Percentiles rank a stretch among this genome's conserved stretches.
phyloP scores from a whole-genome alignment of 2,888 invertebrate genomes.

The Heteromyza rotundicornis region DNA sequence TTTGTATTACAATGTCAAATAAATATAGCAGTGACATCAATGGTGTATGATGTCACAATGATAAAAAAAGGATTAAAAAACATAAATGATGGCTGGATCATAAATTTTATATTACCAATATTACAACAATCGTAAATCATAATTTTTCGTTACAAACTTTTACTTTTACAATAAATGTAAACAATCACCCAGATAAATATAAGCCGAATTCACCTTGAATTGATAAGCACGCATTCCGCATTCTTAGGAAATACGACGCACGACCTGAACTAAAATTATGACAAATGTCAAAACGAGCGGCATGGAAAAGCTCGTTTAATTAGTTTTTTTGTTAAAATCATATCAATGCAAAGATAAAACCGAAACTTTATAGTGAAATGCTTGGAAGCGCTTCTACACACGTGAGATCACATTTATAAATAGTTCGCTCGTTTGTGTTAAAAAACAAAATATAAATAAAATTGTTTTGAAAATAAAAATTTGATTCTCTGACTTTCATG shows the following conservation, averaged over 20 bases:
- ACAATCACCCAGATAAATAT: slow-evolving; percentile 2
- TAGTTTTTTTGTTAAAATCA: not conserved
- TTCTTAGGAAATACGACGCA: not conserved
- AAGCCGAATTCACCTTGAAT: slow-evolving; percentile 25
- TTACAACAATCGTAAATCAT: too few species aligned
- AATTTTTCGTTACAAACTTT: not conserved
- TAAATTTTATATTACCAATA: too few species aligned
- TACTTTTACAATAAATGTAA: not conserved
- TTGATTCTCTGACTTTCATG: too few species aligned
- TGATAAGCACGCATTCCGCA: slow-evolving; percentile 17
- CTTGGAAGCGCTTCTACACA: not conserved
- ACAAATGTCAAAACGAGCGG: not conserved
- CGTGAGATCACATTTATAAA: slow-evolving; percentile 1
- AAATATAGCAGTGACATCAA: too few species aligned
- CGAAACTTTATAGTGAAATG: not conserved
- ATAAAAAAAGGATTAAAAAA: too few species aligned
- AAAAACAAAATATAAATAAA: not conserved
- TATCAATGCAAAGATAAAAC: not conserved
- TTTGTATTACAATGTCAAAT: too few species aligned
- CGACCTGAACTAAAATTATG: not conserved
- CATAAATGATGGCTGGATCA: too few species aligned
- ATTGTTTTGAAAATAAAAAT: too few species aligned
- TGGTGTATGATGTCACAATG: too few species aligned
- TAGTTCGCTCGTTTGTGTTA: not conserved
- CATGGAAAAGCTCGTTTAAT: not conserved